These are phyloP conservation scores for Neoarius graeffei DNA, from an alignment of 2,113 vertebrate species.

Conservation along the genomic window DNA sequence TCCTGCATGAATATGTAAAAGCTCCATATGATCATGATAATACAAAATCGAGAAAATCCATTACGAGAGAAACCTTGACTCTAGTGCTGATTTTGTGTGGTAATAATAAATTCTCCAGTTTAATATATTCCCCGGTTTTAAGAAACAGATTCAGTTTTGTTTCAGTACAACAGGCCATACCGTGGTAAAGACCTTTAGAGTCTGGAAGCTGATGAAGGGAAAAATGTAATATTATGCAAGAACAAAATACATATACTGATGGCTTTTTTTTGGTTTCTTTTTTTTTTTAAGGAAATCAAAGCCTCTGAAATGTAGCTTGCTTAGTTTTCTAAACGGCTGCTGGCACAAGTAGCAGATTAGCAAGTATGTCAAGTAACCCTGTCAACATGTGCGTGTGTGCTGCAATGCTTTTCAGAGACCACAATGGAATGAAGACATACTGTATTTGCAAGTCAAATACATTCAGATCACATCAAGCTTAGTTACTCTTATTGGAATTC, in stretches of 20 bases:
- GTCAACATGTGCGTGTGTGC: neutral
- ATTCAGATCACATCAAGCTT: neutral
- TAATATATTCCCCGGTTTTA: too few species aligned
- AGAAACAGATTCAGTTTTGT: too few species aligned
- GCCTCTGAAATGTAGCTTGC: neutral
- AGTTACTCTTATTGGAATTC: neutral
- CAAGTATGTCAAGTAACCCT: neutral
- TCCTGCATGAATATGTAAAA: neutral
- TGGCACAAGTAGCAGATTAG: neutral
- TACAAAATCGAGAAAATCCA: too few species aligned
- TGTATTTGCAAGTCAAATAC: conserved; percentile 15
- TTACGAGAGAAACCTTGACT: too few species aligned
- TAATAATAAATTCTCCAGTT: too few species aligned
- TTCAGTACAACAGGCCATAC: too few species aligned
- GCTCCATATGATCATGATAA: neutral
- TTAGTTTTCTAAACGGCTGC: neutral
- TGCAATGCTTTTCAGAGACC: neutral
- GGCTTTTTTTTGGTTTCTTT: too few species aligned
- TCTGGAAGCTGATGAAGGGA: too few species aligned
- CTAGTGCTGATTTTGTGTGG: too few species aligned
- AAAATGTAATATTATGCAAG: too few species aligned
- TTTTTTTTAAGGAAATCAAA: neutral
- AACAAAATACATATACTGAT: too few species aligned
- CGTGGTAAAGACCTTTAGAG: too few species aligned
- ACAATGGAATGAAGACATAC: neutral